Base-by-base conservation (phyloP, 2,797 vertebrate species). In the Lates japonicus region DNA sequence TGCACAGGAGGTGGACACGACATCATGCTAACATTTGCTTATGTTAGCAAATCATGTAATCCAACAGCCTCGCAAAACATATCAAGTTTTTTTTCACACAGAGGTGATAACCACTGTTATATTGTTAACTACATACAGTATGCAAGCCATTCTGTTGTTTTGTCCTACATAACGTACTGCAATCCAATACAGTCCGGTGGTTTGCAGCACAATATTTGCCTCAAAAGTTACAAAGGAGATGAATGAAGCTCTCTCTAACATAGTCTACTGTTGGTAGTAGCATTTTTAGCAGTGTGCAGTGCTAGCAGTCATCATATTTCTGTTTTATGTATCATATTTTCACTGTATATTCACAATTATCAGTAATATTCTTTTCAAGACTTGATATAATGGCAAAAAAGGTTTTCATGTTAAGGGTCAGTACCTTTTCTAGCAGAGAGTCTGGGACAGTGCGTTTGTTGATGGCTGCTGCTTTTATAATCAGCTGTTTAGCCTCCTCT, bases 391-490 rank as follows among this genome's bases (percentile, higher is more conserved):
- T 41, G 55, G 31, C 1, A 49, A 35, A 22, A 9, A 41, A 44
- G 2, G 9, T 51, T 51, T 2, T 49, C 20, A 25, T 52, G 51
- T 14, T 9, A 25, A 6, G 51, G 11, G 22, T 55, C 22, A 4
- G 10, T 90, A 97, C 97, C 95, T 96, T 93, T 54, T 91, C 88
- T 52, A 97, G 82, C 22, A 96, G 83, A 51, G 68, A 83, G 0
- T 94, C 85, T 8, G 96, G 85, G 72, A 97, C 61, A 0, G 80
- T 70, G 54, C 66, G 22, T 83, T 92, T 95, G 80, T 97, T 98
- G 72, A 95, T 75, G 0, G 79, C 58, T 0, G 97, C 96, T 11
- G 87, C 97, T 81, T 93, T 97, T 75, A 89, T 85, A 17, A 98
- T 90, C 44, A 96, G 2, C 31, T 88, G 78, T 84, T 95, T 96